phyloP scores from a whole-genome alignment of 2,797 vertebrate genomes.

The Centroberyx gerrardi region DNA sequence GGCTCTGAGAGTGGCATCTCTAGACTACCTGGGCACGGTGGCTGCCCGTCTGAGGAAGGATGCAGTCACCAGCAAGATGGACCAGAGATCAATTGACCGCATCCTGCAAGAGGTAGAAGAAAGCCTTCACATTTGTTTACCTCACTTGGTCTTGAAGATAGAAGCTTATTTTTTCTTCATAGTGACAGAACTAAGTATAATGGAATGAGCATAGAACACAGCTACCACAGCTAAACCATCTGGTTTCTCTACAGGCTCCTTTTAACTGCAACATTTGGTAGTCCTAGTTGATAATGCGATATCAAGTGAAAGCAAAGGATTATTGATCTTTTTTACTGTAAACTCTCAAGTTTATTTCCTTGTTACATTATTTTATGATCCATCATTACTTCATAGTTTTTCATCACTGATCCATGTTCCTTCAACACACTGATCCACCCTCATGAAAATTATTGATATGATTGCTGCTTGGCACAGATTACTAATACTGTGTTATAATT shows the following conservation, averaged over 20 bases:
- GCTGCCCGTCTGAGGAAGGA: constrained; percentile 96
- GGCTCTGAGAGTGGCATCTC: constrained; percentile 96
- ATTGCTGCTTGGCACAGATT: not conserved
- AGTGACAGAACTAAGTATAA: not conserved
- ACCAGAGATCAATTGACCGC: constrained; percentile 95
- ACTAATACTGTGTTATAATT: not conserved
- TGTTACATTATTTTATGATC: no score
- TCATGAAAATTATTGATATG: no score
- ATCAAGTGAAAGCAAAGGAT: not conserved
- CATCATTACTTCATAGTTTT: no score
- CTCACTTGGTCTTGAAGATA: not conserved
- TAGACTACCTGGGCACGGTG: constrained; percentile 98
- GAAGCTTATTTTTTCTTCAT: not conserved
- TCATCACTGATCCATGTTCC: no score
- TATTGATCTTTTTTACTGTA: not conserved
- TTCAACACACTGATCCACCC: no score
- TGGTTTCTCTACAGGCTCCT: not conserved
- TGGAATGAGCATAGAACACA: not conserved
- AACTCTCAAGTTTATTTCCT: no score
- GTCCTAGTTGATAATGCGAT: no score
- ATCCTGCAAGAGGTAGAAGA: constrained; percentile 91
- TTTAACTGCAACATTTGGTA: not conserved
- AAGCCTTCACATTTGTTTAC: not conserved
- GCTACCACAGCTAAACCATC: not conserved
- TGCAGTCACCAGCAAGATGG: constrained; percentile 97